phyloP scores from a whole-genome alignment of 2,113 vertebrate genomes.

The Thamnophis sirtalis region DNA sequence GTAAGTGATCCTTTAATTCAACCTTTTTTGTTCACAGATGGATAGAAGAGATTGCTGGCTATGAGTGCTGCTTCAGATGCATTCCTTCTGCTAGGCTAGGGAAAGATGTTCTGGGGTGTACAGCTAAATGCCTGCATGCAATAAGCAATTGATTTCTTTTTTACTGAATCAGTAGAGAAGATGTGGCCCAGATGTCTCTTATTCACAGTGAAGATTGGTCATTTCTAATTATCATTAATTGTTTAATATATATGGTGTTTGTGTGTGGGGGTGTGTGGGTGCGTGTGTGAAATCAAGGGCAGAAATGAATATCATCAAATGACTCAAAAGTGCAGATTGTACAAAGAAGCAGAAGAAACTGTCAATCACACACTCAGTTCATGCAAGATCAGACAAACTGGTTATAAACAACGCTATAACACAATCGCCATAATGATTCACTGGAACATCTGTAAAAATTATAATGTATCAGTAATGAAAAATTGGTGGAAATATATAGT shows the following conservation, averaged over 20 bases:
- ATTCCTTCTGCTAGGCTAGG: conserved; percentile 8
- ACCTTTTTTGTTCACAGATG: conserved; percentile 13
- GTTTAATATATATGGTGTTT: neutral
- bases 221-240: neutral
- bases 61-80: neutral
- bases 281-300: neutral
- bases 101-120: neutral
- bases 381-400: neutral
- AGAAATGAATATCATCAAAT: neutral
- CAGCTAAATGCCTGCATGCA: neutral
- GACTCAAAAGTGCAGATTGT: neutral
- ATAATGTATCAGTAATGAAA: neutral
- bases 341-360: neutral
- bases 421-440: neutral
- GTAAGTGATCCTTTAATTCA: conserved; percentile 33
- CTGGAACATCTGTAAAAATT: neutral
- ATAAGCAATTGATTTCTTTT: neutral
- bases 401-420: neutral
- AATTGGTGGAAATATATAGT: neutral
- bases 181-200: no score
- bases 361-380: neutral
- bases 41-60: conserved; percentile 15
- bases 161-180: neutral
- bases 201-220: conserved; percentile 31
- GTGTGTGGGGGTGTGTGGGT: no score